These are phyloP conservation scores for Heliconius eleuchia DNA, from an alignment of 1,140 invertebrate species.

Conservation along the genomic window DNA sequence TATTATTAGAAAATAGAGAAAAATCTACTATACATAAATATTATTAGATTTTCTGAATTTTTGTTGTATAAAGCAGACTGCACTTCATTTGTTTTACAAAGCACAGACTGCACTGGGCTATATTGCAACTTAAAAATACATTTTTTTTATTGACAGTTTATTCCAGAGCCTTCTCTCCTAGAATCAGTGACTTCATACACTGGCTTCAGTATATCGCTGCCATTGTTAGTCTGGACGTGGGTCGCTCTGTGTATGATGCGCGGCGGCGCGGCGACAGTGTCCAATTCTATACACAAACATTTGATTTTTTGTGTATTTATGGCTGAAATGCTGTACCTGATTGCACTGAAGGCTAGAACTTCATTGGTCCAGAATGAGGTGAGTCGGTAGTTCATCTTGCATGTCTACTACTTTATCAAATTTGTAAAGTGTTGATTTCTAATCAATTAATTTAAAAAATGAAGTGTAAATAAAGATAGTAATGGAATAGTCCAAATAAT, in stretches of 20 bases:
- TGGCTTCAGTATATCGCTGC: conserved; percentile 91
- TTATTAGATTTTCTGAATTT: no score
- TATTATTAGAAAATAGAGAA: no score
- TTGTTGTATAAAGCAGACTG: no score
- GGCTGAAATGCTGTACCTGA: conserved; percentile 91
- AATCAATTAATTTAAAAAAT: no score
- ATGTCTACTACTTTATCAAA: no score
- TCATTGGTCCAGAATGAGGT: conserved; percentile 89
- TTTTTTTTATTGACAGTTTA: conserved; percentile 78
- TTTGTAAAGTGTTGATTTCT: no score
- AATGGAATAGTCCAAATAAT: no score
- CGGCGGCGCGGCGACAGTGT: conserved; percentile 91
- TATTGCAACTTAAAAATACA: no score
- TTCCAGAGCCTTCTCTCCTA: conserved; percentile 91
- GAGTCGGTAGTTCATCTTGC: conserved; percentile 4
- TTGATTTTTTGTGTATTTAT: conserved; percentile 94
- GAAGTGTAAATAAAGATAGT: no score
- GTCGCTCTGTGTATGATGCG: conserved; percentile 89
- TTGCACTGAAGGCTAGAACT: conserved; percentile 90
- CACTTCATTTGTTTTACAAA: no score
- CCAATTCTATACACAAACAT: conserved; percentile 97
- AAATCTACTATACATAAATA: no score
- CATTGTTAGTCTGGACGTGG: conserved; percentile 88
- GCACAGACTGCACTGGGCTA: no score
- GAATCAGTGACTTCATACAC: conserved; percentile 95